Conservation (phyloP, 2,888 invertebrate species). For the Thymelicus acteon region DNA sequence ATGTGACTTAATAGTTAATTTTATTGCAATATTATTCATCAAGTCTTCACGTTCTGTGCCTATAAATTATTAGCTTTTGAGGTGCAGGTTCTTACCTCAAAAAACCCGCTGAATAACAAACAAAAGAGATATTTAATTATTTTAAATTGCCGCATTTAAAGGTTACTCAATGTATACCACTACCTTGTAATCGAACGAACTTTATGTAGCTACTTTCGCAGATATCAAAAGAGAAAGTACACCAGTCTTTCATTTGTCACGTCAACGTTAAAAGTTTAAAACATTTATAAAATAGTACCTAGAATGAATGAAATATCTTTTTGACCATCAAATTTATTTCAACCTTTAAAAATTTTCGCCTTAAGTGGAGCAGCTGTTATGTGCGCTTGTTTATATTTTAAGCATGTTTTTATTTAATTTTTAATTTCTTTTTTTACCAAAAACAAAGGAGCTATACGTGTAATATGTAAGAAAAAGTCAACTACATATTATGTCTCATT, state of each 20-base stretch:
- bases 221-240: conserved; percentile 8
- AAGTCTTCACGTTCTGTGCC: too few relatives aligned
- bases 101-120: conserved; percentile 13
- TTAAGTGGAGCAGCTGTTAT: neutral
- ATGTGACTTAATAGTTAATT: too few relatives aligned
- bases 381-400: neutral
- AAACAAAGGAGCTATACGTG: too few relatives aligned
- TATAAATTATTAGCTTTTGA: neutral
- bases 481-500: too few relatives aligned
- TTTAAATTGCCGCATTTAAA: conserved; percentile 16
- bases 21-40: too few relatives aligned
- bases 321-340: neutral
- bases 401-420: neutral
- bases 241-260: neutral
- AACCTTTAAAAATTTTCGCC: neutral
- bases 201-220: conserved; percentile 7
- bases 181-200: neutral
- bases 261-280: neutral
- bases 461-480: too few relatives aligned
- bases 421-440: too few relatives aligned
- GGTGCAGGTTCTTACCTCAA: neutral
- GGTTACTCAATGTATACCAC: conserved; percentile 23
- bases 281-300: neutral
- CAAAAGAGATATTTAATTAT: conserved; percentile 2
- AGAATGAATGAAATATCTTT: neutral